Percentiles rank a stretch among this genome's conserved stretches.
Evolutionary conservation across 2,888 invertebrate species (phyloP).

Genomic region (Hanleya hanleyi): DNA sequence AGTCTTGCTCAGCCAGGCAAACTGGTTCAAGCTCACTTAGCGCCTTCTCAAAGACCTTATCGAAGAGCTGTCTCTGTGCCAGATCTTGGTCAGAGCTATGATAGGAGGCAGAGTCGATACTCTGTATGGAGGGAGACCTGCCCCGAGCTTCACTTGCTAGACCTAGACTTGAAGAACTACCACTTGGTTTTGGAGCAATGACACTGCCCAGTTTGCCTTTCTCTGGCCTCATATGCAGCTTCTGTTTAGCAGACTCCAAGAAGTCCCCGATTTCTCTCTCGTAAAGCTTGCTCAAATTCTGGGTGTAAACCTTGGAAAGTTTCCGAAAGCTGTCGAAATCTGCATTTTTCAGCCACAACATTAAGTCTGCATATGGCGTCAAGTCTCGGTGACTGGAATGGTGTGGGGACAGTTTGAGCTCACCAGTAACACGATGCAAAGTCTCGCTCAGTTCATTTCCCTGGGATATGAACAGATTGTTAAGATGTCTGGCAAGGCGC

Average conservation of each 20-base stretch:
- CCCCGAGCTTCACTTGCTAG: slow-evolving; percentile 45
- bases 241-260: slow-evolving; percentile 83
- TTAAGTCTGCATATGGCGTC: slow-evolving; percentile 88
- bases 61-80: slow-evolving; percentile 75
- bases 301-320: slow-evolving; percentile 82
- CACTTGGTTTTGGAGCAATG: background rate
- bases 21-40: slow-evolving; percentile 91
- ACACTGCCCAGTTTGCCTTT: slow-evolving; percentile 48
- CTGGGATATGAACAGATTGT: slow-evolving; percentile 94
- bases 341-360: slow-evolving; percentile 93
- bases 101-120: slow-evolving; percentile 58
- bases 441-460: slow-evolving; percentile 83
- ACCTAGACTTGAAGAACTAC: slow-evolving; percentile 52
- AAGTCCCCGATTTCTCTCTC: slow-evolving; percentile 88
- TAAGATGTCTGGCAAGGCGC: slow-evolving; percentile 90
- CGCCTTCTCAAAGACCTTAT: slow-evolving; percentile 83
- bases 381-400: slow-evolving; percentile 89
- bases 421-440: slow-evolving; percentile 71
- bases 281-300: slow-evolving; percentile 89
- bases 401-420: slow-evolving; percentile 83
- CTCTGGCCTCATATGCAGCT: slow-evolving; percentile 53
- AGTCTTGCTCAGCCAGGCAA: slow-evolving; percentile 95
- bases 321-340: slow-evolving; percentile 86
- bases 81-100: slow-evolving; percentile 78
- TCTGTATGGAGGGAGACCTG: slow-evolving; percentile 62